Conservation (phyloP, 2,113 vertebrate genomes). For the Anser brachyrhynchus region DNA sequence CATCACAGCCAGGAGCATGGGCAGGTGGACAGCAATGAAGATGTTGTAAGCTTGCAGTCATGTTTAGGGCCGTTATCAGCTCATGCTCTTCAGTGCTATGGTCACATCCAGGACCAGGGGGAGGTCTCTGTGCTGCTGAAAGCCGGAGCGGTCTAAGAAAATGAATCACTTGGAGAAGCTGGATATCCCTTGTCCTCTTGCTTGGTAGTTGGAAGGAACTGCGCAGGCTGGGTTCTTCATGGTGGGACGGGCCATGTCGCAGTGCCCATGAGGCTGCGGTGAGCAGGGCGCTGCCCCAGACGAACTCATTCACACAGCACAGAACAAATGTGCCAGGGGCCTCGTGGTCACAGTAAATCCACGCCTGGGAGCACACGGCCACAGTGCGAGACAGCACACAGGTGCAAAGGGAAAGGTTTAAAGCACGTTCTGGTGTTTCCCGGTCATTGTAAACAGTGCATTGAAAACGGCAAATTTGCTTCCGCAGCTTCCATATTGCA, state of each 20-base stretch:
- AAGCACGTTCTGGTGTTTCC: neutral
- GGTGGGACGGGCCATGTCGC: neutral
- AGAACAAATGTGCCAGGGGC: too few relatives aligned
- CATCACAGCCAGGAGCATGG: neutral
- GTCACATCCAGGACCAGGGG: neutral
- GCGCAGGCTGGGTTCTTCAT: neutral
- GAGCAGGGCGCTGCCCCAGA: fast-evolving
- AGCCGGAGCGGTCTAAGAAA: neutral
- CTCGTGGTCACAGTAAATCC: neutral
- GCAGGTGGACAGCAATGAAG: neutral
- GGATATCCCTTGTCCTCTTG: neutral
- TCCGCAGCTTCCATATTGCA: conserved; percentile 21
- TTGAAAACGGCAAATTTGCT: neutral
- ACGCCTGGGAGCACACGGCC: fast-evolving
- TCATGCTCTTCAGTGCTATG: neutral
- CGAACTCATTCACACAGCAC: neutral
- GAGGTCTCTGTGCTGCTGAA: neutral
- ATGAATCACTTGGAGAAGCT: neutral
- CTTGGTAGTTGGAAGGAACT: neutral
- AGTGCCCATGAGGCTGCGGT: neutral
- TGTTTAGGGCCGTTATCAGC: neutral
- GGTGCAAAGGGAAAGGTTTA: neutral
- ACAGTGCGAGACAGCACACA: fast-evolving
- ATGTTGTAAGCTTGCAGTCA: neutral
- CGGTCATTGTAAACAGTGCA: neutral